Evolutionary conservation across 2,888 invertebrate genomes (phyloP).

Genomic region (Meteorus colon): DNA sequence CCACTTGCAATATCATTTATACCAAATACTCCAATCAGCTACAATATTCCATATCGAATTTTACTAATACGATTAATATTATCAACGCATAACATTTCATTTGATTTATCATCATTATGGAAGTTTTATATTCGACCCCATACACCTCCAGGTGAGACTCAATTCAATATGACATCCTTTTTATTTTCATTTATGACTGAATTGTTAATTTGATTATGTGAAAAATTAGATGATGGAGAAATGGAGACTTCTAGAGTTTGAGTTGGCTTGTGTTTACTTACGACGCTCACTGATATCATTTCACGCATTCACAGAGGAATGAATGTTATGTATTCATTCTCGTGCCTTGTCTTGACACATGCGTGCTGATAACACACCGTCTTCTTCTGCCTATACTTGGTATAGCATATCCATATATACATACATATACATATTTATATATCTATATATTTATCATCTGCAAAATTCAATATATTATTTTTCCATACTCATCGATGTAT

Average conservation of each 20-base stretch:
- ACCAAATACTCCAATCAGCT: background rate
- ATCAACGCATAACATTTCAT: no score
- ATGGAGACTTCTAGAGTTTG: background rate
- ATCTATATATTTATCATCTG: background rate
- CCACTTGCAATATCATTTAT: background rate
- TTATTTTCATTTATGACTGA: no score
- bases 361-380: constrained; percentile 20
- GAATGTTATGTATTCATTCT: constrained; percentile 20
- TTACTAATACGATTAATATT: no score
- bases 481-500: background rate
- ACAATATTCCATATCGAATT: no score
- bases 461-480: background rate
- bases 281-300: constrained; percentile 23
- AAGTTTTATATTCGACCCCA: no score
- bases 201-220: no score
- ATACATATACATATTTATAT: no score
- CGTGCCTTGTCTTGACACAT: constrained; percentile 13
- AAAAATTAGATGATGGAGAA: background rate
- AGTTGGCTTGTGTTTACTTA: constrained; percentile 8
- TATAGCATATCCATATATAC: background rate
- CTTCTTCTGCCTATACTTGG: background rate
- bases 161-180: no score
- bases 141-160: no score
- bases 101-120: no score
- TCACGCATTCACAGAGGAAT: constrained; percentile 24